Percentiles rank a stretch among this genome's conserved stretches.
phyloP scores from a whole-genome alignment of 2,797 vertebrate genomes.

The Philypnodon macrostomus region DNA sequence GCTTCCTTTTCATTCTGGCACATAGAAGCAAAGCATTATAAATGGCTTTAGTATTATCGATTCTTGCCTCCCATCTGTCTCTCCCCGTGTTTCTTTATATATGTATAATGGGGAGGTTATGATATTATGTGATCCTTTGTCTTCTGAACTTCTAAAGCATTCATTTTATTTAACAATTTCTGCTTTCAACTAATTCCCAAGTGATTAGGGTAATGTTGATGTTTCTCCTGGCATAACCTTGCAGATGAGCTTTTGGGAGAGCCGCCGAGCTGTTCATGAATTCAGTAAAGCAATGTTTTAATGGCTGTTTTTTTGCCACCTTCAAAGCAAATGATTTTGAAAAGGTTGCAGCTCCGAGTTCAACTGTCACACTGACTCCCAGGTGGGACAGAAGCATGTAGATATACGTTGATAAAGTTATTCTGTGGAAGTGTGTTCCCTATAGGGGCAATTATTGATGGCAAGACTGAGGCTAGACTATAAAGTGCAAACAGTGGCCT shows the following conservation, averaged over 20 bases:
- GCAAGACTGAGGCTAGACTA: constrained; percentile 6
- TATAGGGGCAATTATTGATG: constrained; percentile 31
- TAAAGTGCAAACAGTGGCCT: too few species aligned
- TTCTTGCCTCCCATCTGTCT: constrained; percentile 9
- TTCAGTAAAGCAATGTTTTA: constrained; percentile 25
- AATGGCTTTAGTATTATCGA: constrained; percentile 1
- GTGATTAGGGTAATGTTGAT: constrained; percentile 9
- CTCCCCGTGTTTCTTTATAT: constrained; percentile 3
- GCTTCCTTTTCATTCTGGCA: constrained; percentile 7
- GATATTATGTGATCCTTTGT: constrained; percentile 4
- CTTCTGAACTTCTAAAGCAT: background rate
- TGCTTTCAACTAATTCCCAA: constrained; percentile 20
- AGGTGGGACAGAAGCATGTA: background rate
- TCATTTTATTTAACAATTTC: constrained; percentile 14
- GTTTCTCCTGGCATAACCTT: constrained; percentile 19
- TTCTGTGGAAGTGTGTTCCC: constrained; percentile 16
- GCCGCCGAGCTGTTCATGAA: constrained; percentile 8
- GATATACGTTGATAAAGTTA: constrained; percentile 18
- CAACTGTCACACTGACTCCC: background rate
- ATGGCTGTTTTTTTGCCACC: constrained; percentile 21
- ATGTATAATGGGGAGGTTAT: background rate
- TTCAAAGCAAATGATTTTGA: background rate
- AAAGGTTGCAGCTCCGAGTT: constrained; percentile 2
- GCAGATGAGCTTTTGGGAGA: constrained; percentile 17
- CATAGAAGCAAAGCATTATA: constrained; percentile 1